Base-by-base conservation (phyloP, 2,113 vertebrate species). In the Indicator maculatus region DNA sequence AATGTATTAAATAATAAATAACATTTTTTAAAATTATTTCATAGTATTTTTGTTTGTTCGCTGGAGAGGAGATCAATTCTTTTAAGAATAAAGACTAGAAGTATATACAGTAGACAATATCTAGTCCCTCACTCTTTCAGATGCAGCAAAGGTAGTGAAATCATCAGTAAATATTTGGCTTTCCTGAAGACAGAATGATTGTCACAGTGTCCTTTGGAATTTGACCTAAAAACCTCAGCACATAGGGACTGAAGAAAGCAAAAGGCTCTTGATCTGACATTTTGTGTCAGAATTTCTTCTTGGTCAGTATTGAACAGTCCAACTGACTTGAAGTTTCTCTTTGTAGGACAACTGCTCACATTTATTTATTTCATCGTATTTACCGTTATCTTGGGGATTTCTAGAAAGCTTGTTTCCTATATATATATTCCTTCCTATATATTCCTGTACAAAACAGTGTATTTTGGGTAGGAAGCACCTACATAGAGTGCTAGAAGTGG, bases 1-100 rank as follows among this genome's bases (percentile, higher is more conserved):
- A 93, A 72, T 8, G 16, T 86, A 78, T 83, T 98, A 95, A 98
- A 97, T 97, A 97, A 98, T 97, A 93, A 90, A 97, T 96, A 94
- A 41, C 18, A 31, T 95, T 86, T 97, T 86, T 97, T 26, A 12
- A 96, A 97, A 97, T 96, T 95, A 90, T 65, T 96, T 96, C 72
- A 91, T 95, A 93, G 28, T 77, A 71, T 90, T 93, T 86, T 88
- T 91, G 53, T 67, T 93, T 84, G 83, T 83, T 93, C 23, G 2
- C 75, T 95, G 75, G 72, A 95, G 89, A 95, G 89, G 47, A 74
- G 83, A 94, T 69, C n/a, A 61, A 36, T 88, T 75, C 83, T 93
- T 67, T 56, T 38, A 2, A 79, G 91, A 69, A 55, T 56, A 3
- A 84, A 93, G 83, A 80, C 72, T 67, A 82, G 69, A 64, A 91